These are phyloP conservation scores for Meliscaeva auricollis DNA, from an alignment of 2,888 invertebrate species.

Conservation along the genomic window DNA sequence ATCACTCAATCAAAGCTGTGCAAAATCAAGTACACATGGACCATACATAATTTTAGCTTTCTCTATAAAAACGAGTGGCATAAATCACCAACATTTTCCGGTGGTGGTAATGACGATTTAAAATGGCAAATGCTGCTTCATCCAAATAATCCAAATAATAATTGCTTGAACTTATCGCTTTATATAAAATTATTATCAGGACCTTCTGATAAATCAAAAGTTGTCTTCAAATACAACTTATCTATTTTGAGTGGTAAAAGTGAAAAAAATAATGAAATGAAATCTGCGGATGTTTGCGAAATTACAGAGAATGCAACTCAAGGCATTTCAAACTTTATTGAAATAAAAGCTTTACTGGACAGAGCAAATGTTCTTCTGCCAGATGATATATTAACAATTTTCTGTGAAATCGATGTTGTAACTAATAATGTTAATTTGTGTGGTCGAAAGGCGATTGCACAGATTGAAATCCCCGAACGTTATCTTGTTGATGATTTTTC, in stretches of 20 bases:
- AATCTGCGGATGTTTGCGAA: no score
- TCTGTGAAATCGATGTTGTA: constrained; percentile 93
- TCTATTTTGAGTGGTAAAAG: constrained; percentile 99
- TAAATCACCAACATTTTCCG: constrained; percentile 99
- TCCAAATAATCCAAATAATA: constrained; percentile 99
- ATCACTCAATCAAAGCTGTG: no score
- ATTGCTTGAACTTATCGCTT: constrained; percentile 99
- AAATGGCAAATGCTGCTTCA: constrained; percentile 89
- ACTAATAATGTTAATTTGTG: constrained; percentile 99
- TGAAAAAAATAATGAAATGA: constrained; percentile 89
- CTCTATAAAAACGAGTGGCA: constrained; percentile 99
- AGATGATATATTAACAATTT: constrained; percentile 99
- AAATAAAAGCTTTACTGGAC: no score
- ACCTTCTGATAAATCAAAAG: constrained; percentile 99
- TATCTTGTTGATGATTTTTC: constrained; percentile 97
- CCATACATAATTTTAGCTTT: constrained; percentile 99
- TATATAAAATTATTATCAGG: constrained; percentile 95
- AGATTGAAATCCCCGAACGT: constrained; percentile 98
- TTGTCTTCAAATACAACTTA: constrained; percentile 99
- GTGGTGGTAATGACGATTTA: constrained; percentile 99
- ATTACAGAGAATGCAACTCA: no score
- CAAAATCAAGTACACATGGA: constrained; percentile 99
- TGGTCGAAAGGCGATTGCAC: constrained; percentile 97
- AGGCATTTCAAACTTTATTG: no score
- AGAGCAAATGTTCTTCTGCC: constrained; percentile 95